These are phyloP conservation scores for Bufo bufo DNA, from an alignment of 2,113 vertebrate species.

Conservation along the genomic window DNA sequence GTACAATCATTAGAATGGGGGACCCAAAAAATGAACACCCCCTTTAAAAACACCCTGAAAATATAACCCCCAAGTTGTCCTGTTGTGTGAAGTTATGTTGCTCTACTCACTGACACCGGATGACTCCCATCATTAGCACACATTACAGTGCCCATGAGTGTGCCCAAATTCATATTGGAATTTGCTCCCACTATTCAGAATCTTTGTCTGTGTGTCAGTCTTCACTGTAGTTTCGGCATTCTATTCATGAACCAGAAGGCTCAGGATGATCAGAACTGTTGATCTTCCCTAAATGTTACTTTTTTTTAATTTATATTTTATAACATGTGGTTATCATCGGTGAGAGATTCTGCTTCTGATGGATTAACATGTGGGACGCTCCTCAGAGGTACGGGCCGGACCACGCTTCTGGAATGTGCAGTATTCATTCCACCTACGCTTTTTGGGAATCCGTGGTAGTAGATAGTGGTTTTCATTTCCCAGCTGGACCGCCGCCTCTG, in stretches of 20 bases:
- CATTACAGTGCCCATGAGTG: no score
- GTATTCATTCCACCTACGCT: conserved; percentile 23
- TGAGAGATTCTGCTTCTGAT: no score
- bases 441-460: neutral
- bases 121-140: no score
- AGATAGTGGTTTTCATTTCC: conserved; percentile 7
- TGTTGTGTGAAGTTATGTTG: no score
- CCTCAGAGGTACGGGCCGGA: neutral
- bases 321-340: neutral
- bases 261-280: neutral
- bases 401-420: conserved; percentile 4
- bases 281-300: neutral
- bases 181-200: neutral
- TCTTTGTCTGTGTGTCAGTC: neutral
- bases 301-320: neutral
- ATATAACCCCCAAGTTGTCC: no score
- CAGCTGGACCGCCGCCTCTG: neutral
- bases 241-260: neutral
- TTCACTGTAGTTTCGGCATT: neutral
- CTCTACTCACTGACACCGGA: no score
- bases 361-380: neutral
- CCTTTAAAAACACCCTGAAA: no score
- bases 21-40: no score
- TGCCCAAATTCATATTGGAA: neutral
- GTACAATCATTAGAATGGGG: no score